phyloP scores from a whole-genome alignment of 2,888 invertebrate species.

The Eueremaeus valkanovi region DNA sequence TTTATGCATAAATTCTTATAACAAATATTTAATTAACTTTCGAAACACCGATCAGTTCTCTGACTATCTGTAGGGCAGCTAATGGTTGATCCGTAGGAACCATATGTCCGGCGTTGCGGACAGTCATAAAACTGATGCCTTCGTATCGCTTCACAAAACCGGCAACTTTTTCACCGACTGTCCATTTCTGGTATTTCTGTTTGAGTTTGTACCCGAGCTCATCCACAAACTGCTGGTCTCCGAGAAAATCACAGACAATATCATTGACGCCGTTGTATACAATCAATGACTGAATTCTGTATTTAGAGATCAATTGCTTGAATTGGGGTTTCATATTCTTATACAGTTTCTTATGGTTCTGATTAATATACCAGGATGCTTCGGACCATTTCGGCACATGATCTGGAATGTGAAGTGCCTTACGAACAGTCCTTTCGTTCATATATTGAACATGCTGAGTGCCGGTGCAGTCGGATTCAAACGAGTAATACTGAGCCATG shows the following conservation, averaged over 20 bases:
- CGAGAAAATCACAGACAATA: neutral
- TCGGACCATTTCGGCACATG: neutral
- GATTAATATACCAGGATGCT: neutral
- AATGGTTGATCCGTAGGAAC: slow-evolving; percentile 17
- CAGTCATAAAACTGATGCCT: neutral
- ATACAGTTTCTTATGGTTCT: neutral
- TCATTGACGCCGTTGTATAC: neutral
- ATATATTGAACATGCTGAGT: neutral
- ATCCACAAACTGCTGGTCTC: slow-evolving; percentile 9
- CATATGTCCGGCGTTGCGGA: slow-evolving; percentile 20
- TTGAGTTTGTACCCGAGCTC: neutral
- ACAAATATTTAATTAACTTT: no score
- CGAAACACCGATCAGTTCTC: neutral
- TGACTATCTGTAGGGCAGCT: slow-evolving; percentile 3
- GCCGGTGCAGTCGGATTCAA: neutral
- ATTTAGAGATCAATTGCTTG: neutral
- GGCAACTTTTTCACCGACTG: neutral
- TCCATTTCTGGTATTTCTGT: neutral
- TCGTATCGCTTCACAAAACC: neutral
- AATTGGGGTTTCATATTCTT: neutral
- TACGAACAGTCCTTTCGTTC: neutral
- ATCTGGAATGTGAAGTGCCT: neutral
- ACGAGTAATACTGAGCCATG: neutral
- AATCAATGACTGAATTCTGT: neutral
- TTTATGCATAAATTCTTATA: no score